Conservation (phyloP, 1,140 invertebrate species). For the Drosophila punjabiensis region DNA sequence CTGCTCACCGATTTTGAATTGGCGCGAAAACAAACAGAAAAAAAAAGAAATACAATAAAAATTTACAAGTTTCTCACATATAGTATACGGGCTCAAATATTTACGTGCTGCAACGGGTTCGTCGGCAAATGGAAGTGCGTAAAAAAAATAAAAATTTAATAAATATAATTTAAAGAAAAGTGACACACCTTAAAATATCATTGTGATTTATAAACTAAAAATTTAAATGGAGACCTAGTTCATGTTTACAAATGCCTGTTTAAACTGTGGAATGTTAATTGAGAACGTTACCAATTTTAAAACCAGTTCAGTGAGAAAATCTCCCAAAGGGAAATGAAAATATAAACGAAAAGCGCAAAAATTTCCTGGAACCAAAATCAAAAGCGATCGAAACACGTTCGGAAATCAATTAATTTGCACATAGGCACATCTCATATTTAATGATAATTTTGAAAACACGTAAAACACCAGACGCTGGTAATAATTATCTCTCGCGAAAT, state of each 20-base stretch:
- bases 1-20: conserved; percentile 56
- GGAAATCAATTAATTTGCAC: conserved; percentile 69
- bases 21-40: conserved; percentile 26
- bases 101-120: conserved; percentile 32
- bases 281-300: not conserved
- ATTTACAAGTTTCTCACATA: conserved; percentile 25
- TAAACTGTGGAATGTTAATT: conserved; percentile 13
- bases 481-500: conserved; percentile 49
- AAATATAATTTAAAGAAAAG: not conserved
- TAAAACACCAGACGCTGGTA: conserved; percentile 65
- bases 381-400: conserved; percentile 28
- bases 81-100: conserved; percentile 27
- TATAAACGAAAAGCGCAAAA: not conserved
- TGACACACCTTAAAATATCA: not conserved
- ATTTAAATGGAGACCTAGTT: not conserved
- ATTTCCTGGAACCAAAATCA: conserved; percentile 30
- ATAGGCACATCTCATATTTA: conserved; percentile 49
- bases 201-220: not conserved
- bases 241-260: not conserved
- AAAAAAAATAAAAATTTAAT: not conserved
- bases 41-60: not conserved
- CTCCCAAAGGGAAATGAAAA: not conserved
- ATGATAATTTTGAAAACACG: conserved; percentile 73
- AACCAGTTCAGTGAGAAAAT: not conserved
- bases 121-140: conserved; percentile 29